Evolutionary conservation across 2,888 invertebrate species (phyloP).

Genomic region (Oligia latruncula): DNA sequence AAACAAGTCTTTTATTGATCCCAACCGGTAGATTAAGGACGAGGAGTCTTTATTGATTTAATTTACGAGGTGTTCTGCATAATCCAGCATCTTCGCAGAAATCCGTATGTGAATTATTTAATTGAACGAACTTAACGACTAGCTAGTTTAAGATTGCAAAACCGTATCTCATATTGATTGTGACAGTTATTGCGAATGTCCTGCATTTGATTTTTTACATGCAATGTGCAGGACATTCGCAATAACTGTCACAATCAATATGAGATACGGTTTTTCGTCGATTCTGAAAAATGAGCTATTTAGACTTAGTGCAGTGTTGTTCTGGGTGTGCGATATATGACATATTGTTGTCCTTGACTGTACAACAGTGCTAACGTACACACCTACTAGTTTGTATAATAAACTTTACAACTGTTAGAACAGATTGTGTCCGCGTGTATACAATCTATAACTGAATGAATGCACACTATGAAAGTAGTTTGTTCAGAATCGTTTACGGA

Average conservation of each 20-base stretch:
- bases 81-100: neutral
- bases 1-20: neutral
- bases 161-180: too few relatives aligned
- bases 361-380: slow-evolving; percentile 20
- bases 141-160: neutral
- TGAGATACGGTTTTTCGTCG: too few relatives aligned
- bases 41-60: neutral
- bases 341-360: neutral
- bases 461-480: neutral
- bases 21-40: neutral
- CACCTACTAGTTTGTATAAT: neutral
- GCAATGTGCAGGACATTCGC: too few relatives aligned
- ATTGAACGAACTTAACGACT: neutral
- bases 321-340: too few relatives aligned
- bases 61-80: neutral
- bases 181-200: too few relatives aligned
- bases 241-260: too few relatives aligned
- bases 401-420: slow-evolving; percentile 1
- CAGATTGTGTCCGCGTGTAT: slow-evolving; percentile 4
- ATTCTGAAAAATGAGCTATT: too few relatives aligned
- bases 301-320: too few relatives aligned
- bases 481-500: neutral
- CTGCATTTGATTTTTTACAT: too few relatives aligned
- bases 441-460: neutral
- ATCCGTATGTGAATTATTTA: neutral